Conservation (phyloP, 2,113 vertebrate genomes). For the Mohoua ochrocephala region DNA sequence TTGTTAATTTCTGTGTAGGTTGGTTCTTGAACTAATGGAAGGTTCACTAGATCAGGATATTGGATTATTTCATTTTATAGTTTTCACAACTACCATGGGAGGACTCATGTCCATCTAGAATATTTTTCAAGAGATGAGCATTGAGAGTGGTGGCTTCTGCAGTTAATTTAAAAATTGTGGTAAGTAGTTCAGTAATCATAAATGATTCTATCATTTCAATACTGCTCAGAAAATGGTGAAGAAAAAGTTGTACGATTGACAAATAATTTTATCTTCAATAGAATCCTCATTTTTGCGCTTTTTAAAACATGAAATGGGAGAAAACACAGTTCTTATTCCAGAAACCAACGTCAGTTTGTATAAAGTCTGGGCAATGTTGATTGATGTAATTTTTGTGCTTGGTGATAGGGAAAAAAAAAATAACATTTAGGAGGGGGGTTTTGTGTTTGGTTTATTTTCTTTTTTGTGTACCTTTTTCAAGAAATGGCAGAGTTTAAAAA, state of each 20-base stretch:
- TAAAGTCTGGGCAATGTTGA: background rate
- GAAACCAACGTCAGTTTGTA: background rate
- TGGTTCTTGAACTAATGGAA: background rate
- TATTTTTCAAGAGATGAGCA: background rate
- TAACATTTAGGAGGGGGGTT: background rate
- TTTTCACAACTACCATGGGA: background rate
- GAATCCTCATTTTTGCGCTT: background rate
- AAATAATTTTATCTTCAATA: background rate
- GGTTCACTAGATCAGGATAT: background rate
- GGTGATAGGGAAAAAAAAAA: background rate
- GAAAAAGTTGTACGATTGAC: background rate
- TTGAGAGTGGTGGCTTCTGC: background rate
- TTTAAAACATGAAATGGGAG: background rate
- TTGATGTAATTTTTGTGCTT: background rate
- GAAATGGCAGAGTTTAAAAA: conserved; percentile 8
- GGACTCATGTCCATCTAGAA: background rate
- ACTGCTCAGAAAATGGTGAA: background rate
- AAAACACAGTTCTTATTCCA: background rate
- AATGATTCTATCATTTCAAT: background rate
- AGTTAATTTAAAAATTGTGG: background rate
- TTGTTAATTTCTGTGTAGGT: background rate
- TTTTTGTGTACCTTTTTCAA: background rate
- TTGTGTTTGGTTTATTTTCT: conserved; percentile 9
- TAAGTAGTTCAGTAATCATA: background rate
- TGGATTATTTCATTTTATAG: background rate